Percentiles rank a stretch among this genome's conserved stretches.
Evolutionary conservation across 2,797 vertebrate species (phyloP).

Genomic region (Tinamus major): DNA sequence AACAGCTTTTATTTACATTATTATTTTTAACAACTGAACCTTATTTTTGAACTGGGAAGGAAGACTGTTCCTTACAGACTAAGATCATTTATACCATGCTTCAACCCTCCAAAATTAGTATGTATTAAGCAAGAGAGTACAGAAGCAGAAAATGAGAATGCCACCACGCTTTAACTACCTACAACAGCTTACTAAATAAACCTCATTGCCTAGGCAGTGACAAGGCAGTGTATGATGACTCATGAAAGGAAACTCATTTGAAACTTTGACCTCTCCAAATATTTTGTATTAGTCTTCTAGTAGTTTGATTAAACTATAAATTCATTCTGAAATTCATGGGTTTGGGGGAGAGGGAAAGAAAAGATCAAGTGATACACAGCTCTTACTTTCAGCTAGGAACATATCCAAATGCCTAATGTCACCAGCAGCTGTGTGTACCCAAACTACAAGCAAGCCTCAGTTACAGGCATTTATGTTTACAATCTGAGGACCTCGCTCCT

Average conservation of each 20-base stretch:
- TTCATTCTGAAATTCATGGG: conserved; percentile 2
- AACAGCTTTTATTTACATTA: neutral
- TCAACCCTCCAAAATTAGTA: neutral
- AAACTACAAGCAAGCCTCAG: conserved; percentile 10
- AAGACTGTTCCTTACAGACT: neutral
- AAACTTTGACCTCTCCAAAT: neutral
- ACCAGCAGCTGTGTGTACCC: conserved; percentile 11
- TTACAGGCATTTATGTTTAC: neutral
- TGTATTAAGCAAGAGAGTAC: neutral
- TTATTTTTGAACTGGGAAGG: neutral
- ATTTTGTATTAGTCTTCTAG: conserved; percentile 11
- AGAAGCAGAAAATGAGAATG: neutral
- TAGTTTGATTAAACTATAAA: conserved; percentile 28
- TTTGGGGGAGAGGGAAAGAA: neutral
- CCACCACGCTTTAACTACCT: neutral
- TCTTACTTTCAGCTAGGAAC: neutral
- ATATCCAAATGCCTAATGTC: neutral
- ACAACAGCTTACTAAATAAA: neutral
- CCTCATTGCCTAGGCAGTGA: neutral
- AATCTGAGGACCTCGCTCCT: neutral
- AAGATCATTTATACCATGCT: neutral
- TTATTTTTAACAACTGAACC: neutral
- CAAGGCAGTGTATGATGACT: neutral
- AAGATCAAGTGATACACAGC: neutral
- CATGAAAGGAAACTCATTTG: neutral